Conservation (phyloP, 1,140 invertebrate genomes). For the Rhagoletis pomonella region DNA sequence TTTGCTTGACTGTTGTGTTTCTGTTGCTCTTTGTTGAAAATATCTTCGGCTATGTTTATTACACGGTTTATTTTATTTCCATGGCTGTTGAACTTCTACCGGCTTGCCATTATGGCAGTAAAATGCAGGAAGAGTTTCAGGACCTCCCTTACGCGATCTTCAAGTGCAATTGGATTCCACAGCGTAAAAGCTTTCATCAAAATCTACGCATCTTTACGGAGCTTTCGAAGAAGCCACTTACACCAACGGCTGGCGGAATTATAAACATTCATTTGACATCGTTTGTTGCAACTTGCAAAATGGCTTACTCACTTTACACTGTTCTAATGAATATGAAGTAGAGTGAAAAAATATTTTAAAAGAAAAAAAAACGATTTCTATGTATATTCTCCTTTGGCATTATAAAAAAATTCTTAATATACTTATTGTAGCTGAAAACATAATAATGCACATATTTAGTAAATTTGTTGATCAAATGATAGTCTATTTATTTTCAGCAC, state of each 20-base stretch:
- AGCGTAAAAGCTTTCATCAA: constrained; percentile 36
- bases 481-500: too few relatives aligned
- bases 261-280: constrained; percentile 51
- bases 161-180: constrained; percentile 51
- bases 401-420: too few relatives aligned
- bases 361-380: too few relatives aligned
- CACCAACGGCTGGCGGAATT: constrained; percentile 28
- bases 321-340: constrained; percentile 54
- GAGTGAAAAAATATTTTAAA: background rate
- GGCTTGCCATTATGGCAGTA: constrained; percentile 54
- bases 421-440: too few relatives aligned
- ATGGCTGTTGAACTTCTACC: constrained; percentile 48
- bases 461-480: background rate
- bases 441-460: too few relatives aligned
- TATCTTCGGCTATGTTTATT: constrained; percentile 30
- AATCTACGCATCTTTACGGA: constrained; percentile 55
- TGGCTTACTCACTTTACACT: constrained; percentile 51
- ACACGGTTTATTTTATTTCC: constrained; percentile 25
- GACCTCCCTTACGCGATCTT: constrained; percentile 49
- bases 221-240: constrained; percentile 23
- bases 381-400: too few relatives aligned
- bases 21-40: constrained; percentile 28
- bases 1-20: constrained; percentile 47
- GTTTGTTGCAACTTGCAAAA: constrained; percentile 52
- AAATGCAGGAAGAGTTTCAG: constrained; percentile 54